phyloP scores from a whole-genome alignment of 2,888 invertebrate species.

The Nymphalis c-album region DNA sequence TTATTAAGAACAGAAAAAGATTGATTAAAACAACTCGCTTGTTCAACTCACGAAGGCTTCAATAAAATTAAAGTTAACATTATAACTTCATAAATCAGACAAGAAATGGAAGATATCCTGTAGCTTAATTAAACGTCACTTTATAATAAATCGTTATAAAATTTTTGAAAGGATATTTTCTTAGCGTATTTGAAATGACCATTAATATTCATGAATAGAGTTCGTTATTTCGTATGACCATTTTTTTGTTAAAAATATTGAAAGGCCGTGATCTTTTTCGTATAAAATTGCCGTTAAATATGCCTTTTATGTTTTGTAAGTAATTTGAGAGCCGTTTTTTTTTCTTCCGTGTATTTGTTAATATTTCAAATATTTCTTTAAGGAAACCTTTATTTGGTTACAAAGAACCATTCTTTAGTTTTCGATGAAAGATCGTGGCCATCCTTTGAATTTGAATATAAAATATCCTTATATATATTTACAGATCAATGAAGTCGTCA shows the following conservation, averaged over 20 bases:
- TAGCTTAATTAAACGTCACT: constrained; percentile 39
- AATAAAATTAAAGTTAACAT: constrained; percentile 38
- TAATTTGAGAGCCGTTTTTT: not conserved
- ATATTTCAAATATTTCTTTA: constrained; percentile 1
- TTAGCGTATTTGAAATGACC: constrained; percentile 1
- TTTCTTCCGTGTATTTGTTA: not conserved
- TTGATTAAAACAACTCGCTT: constrained; percentile 30
- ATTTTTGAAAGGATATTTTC: constrained; percentile 18
- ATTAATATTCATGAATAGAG: constrained; percentile 10
- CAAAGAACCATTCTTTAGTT: not conserved
- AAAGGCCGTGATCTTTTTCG: constrained; percentile 4
- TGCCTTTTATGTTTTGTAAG: constrained; percentile 2
- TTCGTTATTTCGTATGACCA: constrained; percentile 8
- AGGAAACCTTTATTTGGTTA: not conserved
- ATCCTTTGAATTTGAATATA: too few species aligned
- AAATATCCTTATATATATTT: too few species aligned
- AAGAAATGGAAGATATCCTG: constrained; percentile 39
- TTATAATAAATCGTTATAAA: constrained; percentile 37
- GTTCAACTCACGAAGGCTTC: constrained; percentile 19
- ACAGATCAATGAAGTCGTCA: too few species aligned
- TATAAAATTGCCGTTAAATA: not conserved
- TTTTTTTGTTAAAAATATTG: constrained; percentile 1
- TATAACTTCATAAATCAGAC: constrained; percentile 42
- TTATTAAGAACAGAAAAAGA: constrained; percentile 29
- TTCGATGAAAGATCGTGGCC: not conserved